Conservation (phyloP, 2,113 vertebrate genomes). For the Alligator sinensis region DNA sequence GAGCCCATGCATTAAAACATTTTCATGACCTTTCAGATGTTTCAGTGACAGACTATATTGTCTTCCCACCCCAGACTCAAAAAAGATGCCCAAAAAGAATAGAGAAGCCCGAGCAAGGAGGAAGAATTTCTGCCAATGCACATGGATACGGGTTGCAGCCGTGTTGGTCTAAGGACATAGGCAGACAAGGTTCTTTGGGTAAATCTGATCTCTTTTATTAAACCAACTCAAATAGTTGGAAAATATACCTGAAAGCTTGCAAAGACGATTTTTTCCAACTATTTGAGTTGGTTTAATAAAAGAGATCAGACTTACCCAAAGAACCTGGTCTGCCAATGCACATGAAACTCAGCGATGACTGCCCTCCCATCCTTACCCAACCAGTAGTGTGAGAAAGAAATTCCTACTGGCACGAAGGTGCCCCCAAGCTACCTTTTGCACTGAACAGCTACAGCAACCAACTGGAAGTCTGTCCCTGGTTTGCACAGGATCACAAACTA, state of each 20-base stretch:
- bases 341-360: not conserved
- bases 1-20: not conserved
- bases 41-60: not conserved
- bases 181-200: too few species aligned
- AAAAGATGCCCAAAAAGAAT: not conserved
- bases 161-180: too few species aligned
- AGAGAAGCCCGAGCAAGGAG: fast-evolving
- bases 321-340: not conserved
- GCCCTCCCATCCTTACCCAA: not conserved
- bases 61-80: not conserved
- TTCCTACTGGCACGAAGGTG: fast-evolving
- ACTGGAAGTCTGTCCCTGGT: not conserved
- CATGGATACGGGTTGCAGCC: too few species aligned
- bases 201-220: too few species aligned
- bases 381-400: not conserved
- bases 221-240: too few species aligned
- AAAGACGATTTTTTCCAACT: too few species aligned
- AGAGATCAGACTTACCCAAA: too few species aligned
- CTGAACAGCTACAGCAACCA: not conserved
- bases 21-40: not conserved
- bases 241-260: too few species aligned
- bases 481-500: not conserved
- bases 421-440: not conserved
- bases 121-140: not conserved
- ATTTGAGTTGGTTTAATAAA: too few species aligned